phyloP scores from a whole-genome alignment of 2,888 invertebrate genomes.

The Pycnomerus fuliginosus region DNA sequence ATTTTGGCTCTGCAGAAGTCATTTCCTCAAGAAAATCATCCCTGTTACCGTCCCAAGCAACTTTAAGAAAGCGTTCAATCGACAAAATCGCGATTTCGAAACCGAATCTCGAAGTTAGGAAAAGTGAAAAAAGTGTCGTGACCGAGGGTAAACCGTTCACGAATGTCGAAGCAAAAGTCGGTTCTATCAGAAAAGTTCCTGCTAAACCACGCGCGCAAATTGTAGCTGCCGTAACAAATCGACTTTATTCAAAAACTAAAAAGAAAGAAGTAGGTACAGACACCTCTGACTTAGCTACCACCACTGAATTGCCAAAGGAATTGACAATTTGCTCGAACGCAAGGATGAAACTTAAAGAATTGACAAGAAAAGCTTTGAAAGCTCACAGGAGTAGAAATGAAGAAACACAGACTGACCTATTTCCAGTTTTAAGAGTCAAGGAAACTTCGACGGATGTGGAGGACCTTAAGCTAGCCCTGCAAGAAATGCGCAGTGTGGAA shows the following conservation, averaged over 20 bases:
- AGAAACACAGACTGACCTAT: slow-evolving; percentile 60
- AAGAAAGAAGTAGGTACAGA: slow-evolving; percentile 53
- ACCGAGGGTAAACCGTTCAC: slow-evolving; percentile 33
- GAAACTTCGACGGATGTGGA: slow-evolving; percentile 60
- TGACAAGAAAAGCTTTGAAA: slow-evolving; percentile 60
- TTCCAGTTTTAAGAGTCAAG: slow-evolving; percentile 57
- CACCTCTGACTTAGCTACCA: slow-evolving; percentile 38
- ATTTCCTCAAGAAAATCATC: slow-evolving; percentile 14
- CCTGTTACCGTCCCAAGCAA: no score
- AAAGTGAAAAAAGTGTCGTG: slow-evolving; percentile 32
- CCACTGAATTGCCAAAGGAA: slow-evolving; percentile 46
- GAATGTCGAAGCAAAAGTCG: slow-evolving; percentile 39
- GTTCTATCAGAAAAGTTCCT: slow-evolving; percentile 38
- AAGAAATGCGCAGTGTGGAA: slow-evolving; percentile 47
- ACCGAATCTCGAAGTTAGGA: no score
- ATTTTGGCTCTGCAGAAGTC: slow-evolving; percentile 38
- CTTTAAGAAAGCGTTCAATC: no score
- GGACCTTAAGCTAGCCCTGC: slow-evolving; percentile 55
- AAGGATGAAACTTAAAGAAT: slow-evolving; percentile 58
- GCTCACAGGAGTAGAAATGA: slow-evolving; percentile 57
- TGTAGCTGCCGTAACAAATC: slow-evolving; percentile 69
- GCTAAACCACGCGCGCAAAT: slow-evolving; percentile 63
- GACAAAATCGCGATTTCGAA: no score
- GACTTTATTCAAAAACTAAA: slow-evolving; percentile 64
- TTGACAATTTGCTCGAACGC: slow-evolving; percentile 61